A percentile compares a stretch with the other conserved stretches of the same genome.
Evolutionary conservation across 2,113 vertebrate genomes (phyloP).

Genomic region (Xenus cinereus): DNA sequence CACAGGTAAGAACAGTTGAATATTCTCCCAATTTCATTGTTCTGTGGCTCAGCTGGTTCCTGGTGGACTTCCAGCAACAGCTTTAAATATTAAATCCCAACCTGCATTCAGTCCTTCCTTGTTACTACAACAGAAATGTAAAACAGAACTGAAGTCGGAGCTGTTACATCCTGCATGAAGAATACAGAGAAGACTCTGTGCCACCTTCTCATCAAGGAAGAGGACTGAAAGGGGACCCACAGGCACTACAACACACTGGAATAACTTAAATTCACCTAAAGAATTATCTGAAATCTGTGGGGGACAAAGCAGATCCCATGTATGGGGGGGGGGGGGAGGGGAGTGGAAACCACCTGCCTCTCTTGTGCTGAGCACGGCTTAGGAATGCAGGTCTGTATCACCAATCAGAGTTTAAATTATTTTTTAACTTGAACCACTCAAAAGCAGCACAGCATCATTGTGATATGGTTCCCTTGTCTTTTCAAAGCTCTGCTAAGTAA

Average conservation of each 20-base stretch:
- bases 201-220: background rate
- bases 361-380: background rate
- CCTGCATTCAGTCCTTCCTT: background rate
- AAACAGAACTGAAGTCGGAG: background rate
- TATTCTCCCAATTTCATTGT: background rate
- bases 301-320: background rate
- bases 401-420: background rate
- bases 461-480: background rate
- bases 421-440: background rate
- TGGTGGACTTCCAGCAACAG: background rate
- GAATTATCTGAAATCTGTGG: background rate
- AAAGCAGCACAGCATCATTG: background rate
- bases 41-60: background rate
- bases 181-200: background rate
- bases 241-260: background rate
- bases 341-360: background rate
- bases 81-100: background rate
- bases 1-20: background rate
- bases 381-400: background rate
- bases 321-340: accelerated
- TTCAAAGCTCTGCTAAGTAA: background rate
- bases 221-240: background rate
- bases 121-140: background rate
- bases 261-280: background rate
- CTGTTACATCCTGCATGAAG: background rate